Evolutionary conservation across 2,797 vertebrate species (phyloP), one percentile per base, ranked within the genome.

Genomic region (Basileuterus tristriatus): DNA sequence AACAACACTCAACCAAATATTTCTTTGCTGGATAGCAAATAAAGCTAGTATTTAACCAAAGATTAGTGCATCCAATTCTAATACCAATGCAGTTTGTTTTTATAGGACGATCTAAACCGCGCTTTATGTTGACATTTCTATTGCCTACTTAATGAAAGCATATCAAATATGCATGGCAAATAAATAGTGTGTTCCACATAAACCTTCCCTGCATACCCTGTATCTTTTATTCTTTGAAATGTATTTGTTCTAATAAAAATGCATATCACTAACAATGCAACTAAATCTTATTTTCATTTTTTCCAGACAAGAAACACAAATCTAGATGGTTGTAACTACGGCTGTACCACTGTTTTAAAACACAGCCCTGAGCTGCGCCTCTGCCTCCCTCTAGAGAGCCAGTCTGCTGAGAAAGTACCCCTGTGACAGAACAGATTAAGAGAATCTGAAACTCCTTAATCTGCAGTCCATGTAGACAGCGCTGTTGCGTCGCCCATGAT

Each of bases 121-220:
- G 94, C 83, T 98, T 98, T 97, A 95, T 98, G 97, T 98, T 98
- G 98, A 98, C 98, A 98, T 89, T 98, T 98, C 96, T 97, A 96
- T 94, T 97, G 97, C 91, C 90, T 97, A 92, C 96, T 98, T 98
- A 98, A 97, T 97, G 97, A 97, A 97, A 44, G 29, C 94, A 60
- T 97, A 98, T 98, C 97, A 98, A 98, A 98, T 98, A 98, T 98
- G 97, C 97, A 98, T 97, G 96, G 94, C 95, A 97, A 98, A 98
- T 98, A 98, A 98, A 98, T 96, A 98, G 85, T 90, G 74, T 96
- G 93, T 96, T 97, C 96, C 92, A 94, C 29, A 26, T 95, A 97
- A 98, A 97, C 90, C 78, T 94, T 96, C 94, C 93, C 68, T 26
- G 29, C 5, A n/a, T 29, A 72, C 30, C 70, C 78, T 75, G 72